Evolutionary conservation across 1,140 invertebrate genomes (phyloP).

Genomic region (Cardiocondyla obscurior): DNA sequence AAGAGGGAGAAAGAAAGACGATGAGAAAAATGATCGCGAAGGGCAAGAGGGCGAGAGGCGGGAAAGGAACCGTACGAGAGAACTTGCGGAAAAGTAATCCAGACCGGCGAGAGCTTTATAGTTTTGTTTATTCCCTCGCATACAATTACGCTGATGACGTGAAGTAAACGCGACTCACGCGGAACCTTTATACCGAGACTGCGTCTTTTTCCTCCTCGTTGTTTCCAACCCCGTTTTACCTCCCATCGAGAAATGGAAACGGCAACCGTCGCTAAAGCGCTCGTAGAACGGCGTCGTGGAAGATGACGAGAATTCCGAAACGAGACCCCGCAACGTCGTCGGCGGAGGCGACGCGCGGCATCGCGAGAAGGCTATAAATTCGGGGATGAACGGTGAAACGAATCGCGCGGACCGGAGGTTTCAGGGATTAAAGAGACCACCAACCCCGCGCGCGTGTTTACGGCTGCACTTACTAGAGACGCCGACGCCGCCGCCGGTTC

Average conservation of each 20-base stretch:
- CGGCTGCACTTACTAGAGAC: conserved; percentile 31
- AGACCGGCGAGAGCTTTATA: conserved; percentile 66
- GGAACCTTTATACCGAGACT: conserved; percentile 34
- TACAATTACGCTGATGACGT: conserved; percentile 75
- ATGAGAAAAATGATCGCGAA: not conserved
- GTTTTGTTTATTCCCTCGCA: conserved; percentile 74
- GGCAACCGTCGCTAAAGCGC: conserved; percentile 41
- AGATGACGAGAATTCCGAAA: conserved; percentile 60
- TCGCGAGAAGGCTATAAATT: conserved; percentile 56
- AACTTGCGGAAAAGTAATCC: conserved; percentile 73
- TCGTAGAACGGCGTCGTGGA: conserved; percentile 46
- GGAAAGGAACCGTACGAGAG: conserved; percentile 11
- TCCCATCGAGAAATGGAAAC: conserved; percentile 8
- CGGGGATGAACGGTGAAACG: conserved; percentile 19
- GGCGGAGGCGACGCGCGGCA: conserved; percentile 30
- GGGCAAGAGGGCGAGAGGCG: not conserved
- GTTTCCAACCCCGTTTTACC: conserved; percentile 16
- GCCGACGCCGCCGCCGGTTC: not conserved
- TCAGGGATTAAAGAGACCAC: conserved; percentile 40
- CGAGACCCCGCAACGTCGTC: conserved; percentile 50
- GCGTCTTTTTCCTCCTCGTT: not conserved
- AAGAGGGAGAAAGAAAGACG: not conserved
- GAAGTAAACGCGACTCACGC: conserved; percentile 56
- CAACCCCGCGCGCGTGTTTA: conserved; percentile 31
- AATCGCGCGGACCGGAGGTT: not conserved